Conservation (phyloP, 92 coral and sea anemone species). For the Micromussa lordhowensis region DNA sequence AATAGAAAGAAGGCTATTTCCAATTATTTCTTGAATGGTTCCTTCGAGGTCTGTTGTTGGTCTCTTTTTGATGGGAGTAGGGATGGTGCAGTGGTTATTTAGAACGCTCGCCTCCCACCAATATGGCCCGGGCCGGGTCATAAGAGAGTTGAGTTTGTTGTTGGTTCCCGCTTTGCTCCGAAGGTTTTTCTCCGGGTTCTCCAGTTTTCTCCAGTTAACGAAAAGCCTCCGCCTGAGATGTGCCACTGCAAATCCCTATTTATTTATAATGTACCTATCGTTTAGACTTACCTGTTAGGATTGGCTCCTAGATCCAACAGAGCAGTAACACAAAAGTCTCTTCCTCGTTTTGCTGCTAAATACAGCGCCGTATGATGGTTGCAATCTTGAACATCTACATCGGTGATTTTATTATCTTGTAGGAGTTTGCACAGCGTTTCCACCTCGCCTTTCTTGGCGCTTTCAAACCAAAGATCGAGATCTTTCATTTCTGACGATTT, state of each 20-base stretch:
- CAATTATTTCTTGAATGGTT: neutral
- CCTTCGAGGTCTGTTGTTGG: neutral
- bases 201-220: no score
- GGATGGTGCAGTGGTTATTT: no score
- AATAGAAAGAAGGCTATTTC: neutral
- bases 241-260: no score
- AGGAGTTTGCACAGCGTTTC: slow-evolving; percentile 36
- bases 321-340: slow-evolving; percentile 66
- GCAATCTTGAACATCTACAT: slow-evolving; percentile 69
- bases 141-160: no score
- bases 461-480: slow-evolving; percentile 60
- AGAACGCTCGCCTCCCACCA: no score
- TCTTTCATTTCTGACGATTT: neutral
- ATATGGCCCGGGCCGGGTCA: no score
- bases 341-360: slow-evolving; percentile 78
- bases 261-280: no score
- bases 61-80: neutral
- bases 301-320: slow-evolving; percentile 79
- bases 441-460: slow-evolving; percentile 64
- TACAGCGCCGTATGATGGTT: slow-evolving; percentile 75
- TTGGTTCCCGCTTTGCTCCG: no score
- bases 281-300: slow-evolving; percentile 45
- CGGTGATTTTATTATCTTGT: slow-evolving; percentile 23
- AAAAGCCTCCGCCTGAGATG: no score
- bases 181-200: no score